Conservation (phyloP, 2,888 invertebrate species). For the Xestobium rufovillosum region DNA sequence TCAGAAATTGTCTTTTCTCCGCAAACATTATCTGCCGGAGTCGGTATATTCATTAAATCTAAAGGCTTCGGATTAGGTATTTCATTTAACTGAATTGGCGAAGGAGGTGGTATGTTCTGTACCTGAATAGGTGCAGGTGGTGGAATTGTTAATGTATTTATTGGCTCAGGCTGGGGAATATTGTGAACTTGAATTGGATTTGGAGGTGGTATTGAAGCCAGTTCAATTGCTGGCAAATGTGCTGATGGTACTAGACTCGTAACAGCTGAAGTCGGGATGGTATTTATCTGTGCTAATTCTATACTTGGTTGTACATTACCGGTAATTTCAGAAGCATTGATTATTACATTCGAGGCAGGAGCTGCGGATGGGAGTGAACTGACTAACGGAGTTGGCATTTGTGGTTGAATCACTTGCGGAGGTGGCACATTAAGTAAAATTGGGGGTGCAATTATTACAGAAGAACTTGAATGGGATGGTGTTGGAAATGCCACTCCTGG, state of each 20-base stretch:
- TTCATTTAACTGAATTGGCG: slow-evolving; percentile 52
- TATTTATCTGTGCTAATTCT: background rate
- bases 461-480: slow-evolving; percentile 9
- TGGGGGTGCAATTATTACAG: slow-evolving; percentile 37
- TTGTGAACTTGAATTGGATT: slow-evolving; percentile 42
- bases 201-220: slow-evolving; percentile 42
- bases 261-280: background rate
- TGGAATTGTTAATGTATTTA: slow-evolving; percentile 46
- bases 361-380: slow-evolving; percentile 9
- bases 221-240: slow-evolving; percentile 36
- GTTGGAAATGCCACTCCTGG: slow-evolving; percentile 16
- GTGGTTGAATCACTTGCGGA: slow-evolving; percentile 35
- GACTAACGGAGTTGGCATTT: slow-evolving; percentile 22
- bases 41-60: slow-evolving; percentile 51
- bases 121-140: slow-evolving; percentile 45
- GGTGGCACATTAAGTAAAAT: slow-evolving; percentile 39
- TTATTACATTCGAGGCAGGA: slow-evolving; percentile 10
- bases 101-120: slow-evolving; percentile 55
- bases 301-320: background rate
- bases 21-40: slow-evolving; percentile 38
- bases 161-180: slow-evolving; percentile 48
- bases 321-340: background rate
- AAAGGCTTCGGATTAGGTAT: slow-evolving; percentile 56
- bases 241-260: slow-evolving; percentile 3
- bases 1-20: slow-evolving; percentile 33